A percentile compares a stretch with the other conserved stretches of the same genome.
These are phyloP conservation scores for Orchesella cincta DNA, from an alignment of 1,140 invertebrate species.

Conservation along the genomic window DNA sequence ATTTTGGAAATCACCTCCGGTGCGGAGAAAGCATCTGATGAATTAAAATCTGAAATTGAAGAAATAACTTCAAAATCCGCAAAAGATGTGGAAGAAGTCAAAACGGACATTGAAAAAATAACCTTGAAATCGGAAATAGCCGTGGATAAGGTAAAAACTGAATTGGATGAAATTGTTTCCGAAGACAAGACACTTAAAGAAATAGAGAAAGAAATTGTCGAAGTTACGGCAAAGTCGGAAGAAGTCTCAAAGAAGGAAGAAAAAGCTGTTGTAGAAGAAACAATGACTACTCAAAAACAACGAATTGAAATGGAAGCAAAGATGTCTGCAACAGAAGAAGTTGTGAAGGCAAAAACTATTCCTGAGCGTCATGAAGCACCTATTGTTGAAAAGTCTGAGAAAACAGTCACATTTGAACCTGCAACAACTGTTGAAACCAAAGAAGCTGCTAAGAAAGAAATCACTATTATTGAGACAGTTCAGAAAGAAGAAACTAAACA, in stretches of 20 bases:
- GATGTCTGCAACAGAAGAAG: neutral
- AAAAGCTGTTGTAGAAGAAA: slow-evolving; percentile 45
- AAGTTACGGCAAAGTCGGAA: slow-evolving; percentile 14
- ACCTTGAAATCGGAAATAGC: slow-evolving; percentile 50
- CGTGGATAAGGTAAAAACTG: slow-evolving; percentile 37
- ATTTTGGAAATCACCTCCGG: neutral
- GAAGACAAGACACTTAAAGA: slow-evolving; percentile 37
- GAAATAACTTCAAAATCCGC: slow-evolving; percentile 20
- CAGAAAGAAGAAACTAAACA: too few species aligned
- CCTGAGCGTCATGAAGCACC: too few species aligned
- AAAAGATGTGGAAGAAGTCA: slow-evolving; percentile 43
- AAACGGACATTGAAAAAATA: slow-evolving; percentile 56
- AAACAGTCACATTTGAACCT: neutral
- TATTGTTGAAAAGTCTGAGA: too few species aligned
- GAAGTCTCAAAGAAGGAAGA: slow-evolving; percentile 45
- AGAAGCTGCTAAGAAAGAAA: too few species aligned
- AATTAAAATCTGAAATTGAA: slow-evolving; percentile 13
- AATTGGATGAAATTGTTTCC: slow-evolving; percentile 46
- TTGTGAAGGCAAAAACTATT: neutral
- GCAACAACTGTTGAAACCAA: neutral
- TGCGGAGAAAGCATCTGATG: neutral
- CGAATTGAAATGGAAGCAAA: neutral
- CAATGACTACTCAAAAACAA: neutral
- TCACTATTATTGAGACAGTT: too few species aligned
- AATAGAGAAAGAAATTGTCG: slow-evolving; percentile 33